Conservation (phyloP, 2,888 invertebrate genomes). For the Drosophila robusta region DNA sequence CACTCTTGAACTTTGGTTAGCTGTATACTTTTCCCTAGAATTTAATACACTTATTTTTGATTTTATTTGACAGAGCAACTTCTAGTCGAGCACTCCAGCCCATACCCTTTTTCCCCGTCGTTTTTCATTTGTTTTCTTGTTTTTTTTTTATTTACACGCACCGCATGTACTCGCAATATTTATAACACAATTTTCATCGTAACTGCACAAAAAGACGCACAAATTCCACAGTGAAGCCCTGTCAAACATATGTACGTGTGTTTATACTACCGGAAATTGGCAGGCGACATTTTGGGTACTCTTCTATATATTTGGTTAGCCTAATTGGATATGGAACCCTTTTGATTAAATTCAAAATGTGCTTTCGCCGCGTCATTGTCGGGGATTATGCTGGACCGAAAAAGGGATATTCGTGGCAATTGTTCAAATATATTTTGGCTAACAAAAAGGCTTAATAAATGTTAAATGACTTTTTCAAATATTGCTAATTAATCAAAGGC, state of each 20-base stretch:
- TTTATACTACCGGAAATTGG: constrained; percentile 5
- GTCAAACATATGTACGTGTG: neutral
- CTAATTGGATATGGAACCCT: constrained; percentile 25
- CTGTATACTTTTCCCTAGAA: too few relatives aligned
- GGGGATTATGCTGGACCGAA: neutral
- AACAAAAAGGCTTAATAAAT: neutral
- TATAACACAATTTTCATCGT: constrained; percentile 56
- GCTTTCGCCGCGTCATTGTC: neutral
- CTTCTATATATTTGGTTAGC: constrained; percentile 9
- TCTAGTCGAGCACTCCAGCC: neutral
- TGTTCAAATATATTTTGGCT: neutral
- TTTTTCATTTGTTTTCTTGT: neutral
- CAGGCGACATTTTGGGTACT: constrained; percentile 9
- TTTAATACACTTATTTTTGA: too few relatives aligned
- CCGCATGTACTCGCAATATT: constrained; percentile 48
- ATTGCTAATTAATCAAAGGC: too few relatives aligned
- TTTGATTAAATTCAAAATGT: constrained; percentile 38
- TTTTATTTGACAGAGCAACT: neutral
- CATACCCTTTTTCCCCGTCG: constrained; percentile 3
- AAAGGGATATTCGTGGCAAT: neutral
- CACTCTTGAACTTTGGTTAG: too few relatives aligned
- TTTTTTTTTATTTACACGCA: constrained; percentile 42
- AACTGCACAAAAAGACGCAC: constrained; percentile 9
- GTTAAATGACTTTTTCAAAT: too few relatives aligned
- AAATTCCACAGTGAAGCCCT: constrained; percentile 13